These are phyloP conservation scores for Noctua janthina DNA, from an alignment of 2,888 invertebrate genomes.

Conservation along the genomic window DNA sequence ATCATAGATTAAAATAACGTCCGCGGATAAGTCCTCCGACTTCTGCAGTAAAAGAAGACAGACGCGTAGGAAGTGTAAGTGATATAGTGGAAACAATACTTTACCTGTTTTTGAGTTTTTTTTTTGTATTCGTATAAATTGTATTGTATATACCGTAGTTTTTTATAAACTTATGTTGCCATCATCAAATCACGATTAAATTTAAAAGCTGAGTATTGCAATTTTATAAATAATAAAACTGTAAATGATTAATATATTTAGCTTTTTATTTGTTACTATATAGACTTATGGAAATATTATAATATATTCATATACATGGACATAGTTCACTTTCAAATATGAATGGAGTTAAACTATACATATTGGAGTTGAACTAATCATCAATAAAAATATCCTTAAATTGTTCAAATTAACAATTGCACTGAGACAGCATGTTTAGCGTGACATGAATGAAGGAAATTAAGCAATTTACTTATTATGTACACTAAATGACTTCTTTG, in stretches of 20 bases:
- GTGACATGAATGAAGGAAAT: conserved; percentile 72
- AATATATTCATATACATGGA: conserved; percentile 85
- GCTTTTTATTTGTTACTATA: conserved; percentile 77
- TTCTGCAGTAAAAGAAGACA: too few relatives aligned
- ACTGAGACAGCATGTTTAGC: conserved; percentile 83
- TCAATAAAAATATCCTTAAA: conserved; percentile 78
- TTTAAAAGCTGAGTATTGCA: conserved; percentile 68
- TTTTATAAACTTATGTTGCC: conserved; percentile 9
- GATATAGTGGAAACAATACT: neutral
- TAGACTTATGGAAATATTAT: conserved; percentile 82
- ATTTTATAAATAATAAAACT: conserved; percentile 86
- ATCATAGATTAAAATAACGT: conserved; percentile 17
- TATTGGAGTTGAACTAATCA: conserved; percentile 76
- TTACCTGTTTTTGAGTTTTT: neutral
- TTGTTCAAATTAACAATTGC: conserved; percentile 88
- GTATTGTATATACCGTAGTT: neutral
- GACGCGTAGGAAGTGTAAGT: neutral
- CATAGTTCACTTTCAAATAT: conserved; percentile 82
- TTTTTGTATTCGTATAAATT: conserved; percentile 1
- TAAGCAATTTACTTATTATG: conserved; percentile 73
- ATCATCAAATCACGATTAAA: conserved; percentile 37
- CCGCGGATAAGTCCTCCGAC: neutral
- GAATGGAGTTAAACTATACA: conserved; percentile 81
- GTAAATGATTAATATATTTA: conserved; percentile 87
- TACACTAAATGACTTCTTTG: conserved; percentile 93